Conservation (phyloP, 2,113 vertebrate genomes). For the Rhodinocichla rosea region DNA sequence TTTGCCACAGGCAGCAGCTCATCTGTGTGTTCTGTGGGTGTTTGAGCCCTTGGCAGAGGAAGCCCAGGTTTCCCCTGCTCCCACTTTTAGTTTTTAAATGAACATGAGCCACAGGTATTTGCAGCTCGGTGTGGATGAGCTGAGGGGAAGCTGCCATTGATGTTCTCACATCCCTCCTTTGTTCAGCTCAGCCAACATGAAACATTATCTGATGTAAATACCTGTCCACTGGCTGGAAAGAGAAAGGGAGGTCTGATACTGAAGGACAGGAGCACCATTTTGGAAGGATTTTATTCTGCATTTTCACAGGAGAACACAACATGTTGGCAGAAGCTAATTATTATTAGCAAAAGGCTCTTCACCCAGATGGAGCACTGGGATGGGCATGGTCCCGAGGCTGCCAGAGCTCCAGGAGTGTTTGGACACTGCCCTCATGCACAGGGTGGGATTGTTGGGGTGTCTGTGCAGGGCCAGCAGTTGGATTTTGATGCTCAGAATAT, state of each 20-base stretch:
- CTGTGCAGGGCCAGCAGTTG: background rate
- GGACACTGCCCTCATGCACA: background rate
- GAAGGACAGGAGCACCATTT: background rate
- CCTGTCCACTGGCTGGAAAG: background rate
- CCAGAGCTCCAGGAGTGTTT: background rate
- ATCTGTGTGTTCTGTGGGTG: background rate
- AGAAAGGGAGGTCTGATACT: background rate
- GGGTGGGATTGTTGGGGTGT: background rate
- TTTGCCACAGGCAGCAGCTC: slow-evolving; percentile 31
- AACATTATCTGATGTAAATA: background rate
- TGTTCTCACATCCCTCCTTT: background rate
- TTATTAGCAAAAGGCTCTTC: background rate
- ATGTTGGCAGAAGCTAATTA: background rate
- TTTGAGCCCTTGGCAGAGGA: background rate
- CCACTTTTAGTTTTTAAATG: background rate
- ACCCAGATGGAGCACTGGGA: background rate
- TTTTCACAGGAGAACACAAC: background rate
- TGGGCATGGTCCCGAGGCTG: background rate
- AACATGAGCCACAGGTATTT: background rate
- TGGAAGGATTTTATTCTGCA: background rate
- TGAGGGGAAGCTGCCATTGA: background rate
- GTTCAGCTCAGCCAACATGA: background rate
- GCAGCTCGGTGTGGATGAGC: background rate
- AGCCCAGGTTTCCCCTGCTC: background rate
- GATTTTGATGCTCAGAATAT: background rate